These are phyloP conservation scores for Sternarchorhynchus goeldii DNA, from an alignment of 2,797 vertebrate genomes.

Conservation along the genomic window DNA sequence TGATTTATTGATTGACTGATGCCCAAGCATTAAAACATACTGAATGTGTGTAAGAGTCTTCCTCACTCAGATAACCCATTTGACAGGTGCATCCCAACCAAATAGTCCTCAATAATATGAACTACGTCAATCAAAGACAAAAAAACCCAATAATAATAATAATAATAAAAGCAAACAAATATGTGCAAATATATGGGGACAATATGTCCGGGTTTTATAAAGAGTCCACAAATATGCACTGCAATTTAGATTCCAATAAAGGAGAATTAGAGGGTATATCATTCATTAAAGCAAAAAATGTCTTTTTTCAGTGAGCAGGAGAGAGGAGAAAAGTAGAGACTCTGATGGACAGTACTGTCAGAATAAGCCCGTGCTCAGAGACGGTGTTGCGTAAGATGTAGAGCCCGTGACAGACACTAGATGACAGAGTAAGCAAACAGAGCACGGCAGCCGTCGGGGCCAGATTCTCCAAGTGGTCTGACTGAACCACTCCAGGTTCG, in stretches of 20 bases:
- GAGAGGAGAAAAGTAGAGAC: constrained; percentile 11
- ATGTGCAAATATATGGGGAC: no score
- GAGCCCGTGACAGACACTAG: constrained; percentile 42
- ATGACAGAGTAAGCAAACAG: constrained; percentile 46
- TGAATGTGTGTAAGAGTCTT: background rate
- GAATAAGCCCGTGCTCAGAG: constrained; percentile 1
- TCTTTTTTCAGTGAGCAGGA: background rate
- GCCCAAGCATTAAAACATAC: no score
- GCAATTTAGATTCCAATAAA: background rate
- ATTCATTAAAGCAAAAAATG: background rate
- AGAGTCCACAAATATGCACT: background rate
- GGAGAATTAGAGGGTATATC: background rate
- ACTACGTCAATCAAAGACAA: background rate
- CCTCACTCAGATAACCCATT: background rate
- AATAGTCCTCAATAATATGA: background rate
- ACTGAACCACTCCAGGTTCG: constrained; percentile 17
- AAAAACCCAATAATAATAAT: no score
- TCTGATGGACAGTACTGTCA: constrained; percentile 17
- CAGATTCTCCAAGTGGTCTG: constrained; percentile 30
- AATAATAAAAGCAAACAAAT: no score
- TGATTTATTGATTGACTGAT: no score
- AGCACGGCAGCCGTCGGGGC: constrained; percentile 30
- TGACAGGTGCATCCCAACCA: background rate
- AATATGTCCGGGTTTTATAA: background rate
- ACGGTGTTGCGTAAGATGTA: constrained; percentile 41